A percentile compares a stretch with the other conserved stretches of the same genome.
phyloP scores from a whole-genome alignment of 2,888 invertebrate species.

The Tinea semifulvella region DNA sequence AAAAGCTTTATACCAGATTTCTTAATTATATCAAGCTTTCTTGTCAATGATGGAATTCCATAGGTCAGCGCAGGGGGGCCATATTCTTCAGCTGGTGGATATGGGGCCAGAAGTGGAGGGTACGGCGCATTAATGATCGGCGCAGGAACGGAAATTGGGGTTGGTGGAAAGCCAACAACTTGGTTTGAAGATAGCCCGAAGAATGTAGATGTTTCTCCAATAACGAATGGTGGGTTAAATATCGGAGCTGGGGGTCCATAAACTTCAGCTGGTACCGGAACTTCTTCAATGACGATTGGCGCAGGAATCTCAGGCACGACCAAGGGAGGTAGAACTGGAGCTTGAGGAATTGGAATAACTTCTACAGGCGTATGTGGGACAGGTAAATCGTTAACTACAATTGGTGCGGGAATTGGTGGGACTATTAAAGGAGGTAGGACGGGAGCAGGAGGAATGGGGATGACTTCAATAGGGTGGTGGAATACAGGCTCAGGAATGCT shows the following conservation, averaged over 20 bases:
- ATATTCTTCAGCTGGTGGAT: constrained; percentile 4
- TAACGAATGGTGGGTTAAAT: neutral
- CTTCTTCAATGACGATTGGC: constrained; percentile 1
- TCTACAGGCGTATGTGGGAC: neutral
- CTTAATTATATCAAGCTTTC: constrained; percentile 5
- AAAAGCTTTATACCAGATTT: neutral
- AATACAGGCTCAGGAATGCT: no score
- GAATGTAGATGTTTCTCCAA: neutral
- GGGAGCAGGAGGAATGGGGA: neutral
- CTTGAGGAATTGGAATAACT: neutral
- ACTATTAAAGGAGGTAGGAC: neutral
- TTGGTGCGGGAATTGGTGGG: neutral
- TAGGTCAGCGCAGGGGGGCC: constrained; percentile 3
- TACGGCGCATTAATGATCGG: neutral
- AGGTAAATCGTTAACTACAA: neutral
- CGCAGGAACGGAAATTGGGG: neutral
- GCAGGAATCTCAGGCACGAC: neutral
- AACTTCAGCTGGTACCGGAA: neutral
- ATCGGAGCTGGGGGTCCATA: neutral
- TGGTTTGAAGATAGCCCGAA: neutral
- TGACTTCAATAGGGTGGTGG: neutral
- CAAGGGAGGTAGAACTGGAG: constrained; percentile 2
- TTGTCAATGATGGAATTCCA: neutral
- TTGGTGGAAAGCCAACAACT: neutral
- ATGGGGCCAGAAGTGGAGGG: neutral